A percentile compares a stretch with the other conserved stretches of the same genome.
phyloP scores from a whole-genome alignment of 2,888 invertebrate genomes.

The Arge pagana region DNA sequence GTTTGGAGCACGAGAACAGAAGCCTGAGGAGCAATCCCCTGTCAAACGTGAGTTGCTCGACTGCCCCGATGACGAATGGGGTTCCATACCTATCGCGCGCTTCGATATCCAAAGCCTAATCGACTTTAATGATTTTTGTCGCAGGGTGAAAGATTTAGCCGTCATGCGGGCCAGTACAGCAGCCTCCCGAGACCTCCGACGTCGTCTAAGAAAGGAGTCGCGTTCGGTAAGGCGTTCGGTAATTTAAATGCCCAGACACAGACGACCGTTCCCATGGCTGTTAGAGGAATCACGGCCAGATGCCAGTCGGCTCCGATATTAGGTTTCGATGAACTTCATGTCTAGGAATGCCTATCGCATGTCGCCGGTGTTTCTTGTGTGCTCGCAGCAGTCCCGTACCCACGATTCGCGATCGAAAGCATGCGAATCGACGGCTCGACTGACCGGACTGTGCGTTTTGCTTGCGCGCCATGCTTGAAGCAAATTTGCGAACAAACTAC shows the following conservation, averaged over 20 bases:
- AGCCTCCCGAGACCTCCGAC: constrained; percentile 72
- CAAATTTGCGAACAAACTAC: too few relatives aligned
- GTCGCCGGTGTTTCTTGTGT: constrained; percentile 54
- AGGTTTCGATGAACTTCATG: constrained; percentile 65
- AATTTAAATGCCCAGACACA: constrained; percentile 39
- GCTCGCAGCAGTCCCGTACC: constrained; percentile 53
- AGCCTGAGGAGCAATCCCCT: constrained; percentile 67
- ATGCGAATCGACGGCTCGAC: too few relatives aligned
- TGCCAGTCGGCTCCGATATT: constrained; percentile 91
- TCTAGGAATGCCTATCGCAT: constrained; percentile 37
- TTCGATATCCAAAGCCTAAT: not conserved
- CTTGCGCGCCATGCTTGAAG: constrained; percentile 21
- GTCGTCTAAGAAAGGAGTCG: constrained; percentile 68
- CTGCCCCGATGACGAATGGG: too few relatives aligned
- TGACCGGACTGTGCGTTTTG: constrained; percentile 19
- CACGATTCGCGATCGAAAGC: constrained; percentile 43
- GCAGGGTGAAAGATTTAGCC: constrained; percentile 53
- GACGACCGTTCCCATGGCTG: constrained; percentile 52
- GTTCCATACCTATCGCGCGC: too few relatives aligned
- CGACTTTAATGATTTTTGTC: not conserved
- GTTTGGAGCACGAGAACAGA: constrained; percentile 84
- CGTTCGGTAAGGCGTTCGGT: constrained; percentile 70
- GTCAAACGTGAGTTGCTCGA: constrained; percentile 44
- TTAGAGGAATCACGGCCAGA: constrained; percentile 68
- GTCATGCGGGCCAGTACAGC: constrained; percentile 68